Evolutionary conservation across 2,797 vertebrate species (phyloP), one percentile per base, ranked within the genome.

Genomic region (Rhinogobio ventralis): DNA sequence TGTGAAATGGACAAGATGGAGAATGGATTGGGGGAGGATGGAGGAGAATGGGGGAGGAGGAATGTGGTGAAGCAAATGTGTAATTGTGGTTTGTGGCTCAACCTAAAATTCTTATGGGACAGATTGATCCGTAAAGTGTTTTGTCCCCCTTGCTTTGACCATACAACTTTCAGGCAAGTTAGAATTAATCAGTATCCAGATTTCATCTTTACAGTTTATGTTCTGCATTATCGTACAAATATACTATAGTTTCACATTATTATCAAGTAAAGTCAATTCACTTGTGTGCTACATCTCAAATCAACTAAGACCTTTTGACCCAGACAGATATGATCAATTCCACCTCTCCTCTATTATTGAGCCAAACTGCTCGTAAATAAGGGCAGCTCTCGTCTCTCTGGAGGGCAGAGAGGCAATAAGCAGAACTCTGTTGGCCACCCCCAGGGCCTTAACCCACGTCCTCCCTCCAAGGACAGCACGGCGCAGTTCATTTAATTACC

Each of bases 31-130:
- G 86, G 78, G 71, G 77, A 68, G 71, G 84, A 81, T 51, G 69
- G 78, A 84, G 90, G 30, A 71, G 23, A 71, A 57, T 79, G 60
- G 73, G 78, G 91, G 87, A 86, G 87, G 55, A 85, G 62, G 71
- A 67, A 81, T 60, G 53, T 90, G 89, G 90, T 90, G 91, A 93
- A 93, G 93, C 92, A 90, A 93, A 93, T 91, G 93, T 92, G 93
- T 94, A 94, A 94, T 94, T 95, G 92, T 81, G 87, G 87, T 92
- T 91, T 86, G 93, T 77, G 90, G 89, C 91, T 93, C 90, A 92
- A 90, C 87, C 91, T 87, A 89, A 91, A 91, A 89, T 81, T 88
- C 86, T 84, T 62, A 17, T 83, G 87, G 85, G 91, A 89, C 87
- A 91, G 82, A 82, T 86, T 91, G 91, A 91, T 60, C 90, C 20